Percentiles rank a stretch among this genome's conserved stretches.
These are phyloP conservation scores for Conops quadrifasciatus DNA, from an alignment of 2,888 invertebrate species.

Conservation along the genomic window DNA sequence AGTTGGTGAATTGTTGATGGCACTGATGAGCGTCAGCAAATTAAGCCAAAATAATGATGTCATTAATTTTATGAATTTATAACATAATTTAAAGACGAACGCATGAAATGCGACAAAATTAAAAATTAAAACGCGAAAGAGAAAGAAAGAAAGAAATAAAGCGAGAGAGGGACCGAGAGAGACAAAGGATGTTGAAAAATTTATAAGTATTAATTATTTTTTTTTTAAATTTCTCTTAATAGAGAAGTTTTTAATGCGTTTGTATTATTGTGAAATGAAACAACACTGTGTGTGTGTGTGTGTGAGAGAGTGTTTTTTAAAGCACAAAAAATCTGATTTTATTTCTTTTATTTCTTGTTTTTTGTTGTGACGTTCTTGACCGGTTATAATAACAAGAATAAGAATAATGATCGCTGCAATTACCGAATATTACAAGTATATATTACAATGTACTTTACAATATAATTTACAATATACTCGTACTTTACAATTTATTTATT, in stretches of 20 bases:
- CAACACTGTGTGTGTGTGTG: conserved; percentile 3
- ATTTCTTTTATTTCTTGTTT: too few species aligned
- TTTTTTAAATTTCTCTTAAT: too few species aligned
- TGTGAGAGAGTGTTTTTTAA: conserved; percentile 7
- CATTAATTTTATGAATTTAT: conserved; percentile 5
- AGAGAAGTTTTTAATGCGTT: too few species aligned
- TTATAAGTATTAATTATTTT: too few species aligned
- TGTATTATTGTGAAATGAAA: conserved; percentile 1
- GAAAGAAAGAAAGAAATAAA: too few species aligned
- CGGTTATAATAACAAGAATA: too few species aligned
- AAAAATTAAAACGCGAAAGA: not conserved
- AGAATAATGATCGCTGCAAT: too few species aligned
- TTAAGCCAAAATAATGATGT: conserved; percentile 11
- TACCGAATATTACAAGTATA: too few species aligned
- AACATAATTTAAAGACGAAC: not conserved
- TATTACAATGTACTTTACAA: too few species aligned
- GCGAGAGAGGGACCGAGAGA: not conserved
- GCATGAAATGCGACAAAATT: too few species aligned
- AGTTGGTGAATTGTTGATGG: conserved; percentile 19
- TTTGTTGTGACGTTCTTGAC: not conserved
- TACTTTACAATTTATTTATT: too few species aligned
- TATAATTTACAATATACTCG: too few species aligned
- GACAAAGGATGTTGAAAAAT: conserved; percentile 37
- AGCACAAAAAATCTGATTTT: not conserved
- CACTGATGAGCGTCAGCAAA: conserved; percentile 34